Conservation (phyloP, 92 coral and sea anemone species). For the Siderastrea siderea region DNA sequence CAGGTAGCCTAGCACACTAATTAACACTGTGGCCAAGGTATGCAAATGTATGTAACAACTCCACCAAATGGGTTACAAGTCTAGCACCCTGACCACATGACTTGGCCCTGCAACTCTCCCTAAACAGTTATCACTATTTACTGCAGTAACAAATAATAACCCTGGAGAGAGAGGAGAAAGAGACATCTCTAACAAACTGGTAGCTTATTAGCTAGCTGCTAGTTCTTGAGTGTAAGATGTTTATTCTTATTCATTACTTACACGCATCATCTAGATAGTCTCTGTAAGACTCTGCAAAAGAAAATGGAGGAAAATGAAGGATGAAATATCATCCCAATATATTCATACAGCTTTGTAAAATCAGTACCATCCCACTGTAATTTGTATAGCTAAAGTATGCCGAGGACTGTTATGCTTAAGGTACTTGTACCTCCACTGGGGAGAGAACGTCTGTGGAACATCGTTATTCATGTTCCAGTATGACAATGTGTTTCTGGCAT, state of each 20-base stretch:
- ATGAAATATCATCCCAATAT: neutral
- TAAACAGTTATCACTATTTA: neutral
- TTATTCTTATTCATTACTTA: slow-evolving; percentile 10
- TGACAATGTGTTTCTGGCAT: too few species aligned
- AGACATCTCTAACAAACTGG: too few species aligned
- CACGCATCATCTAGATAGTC: slow-evolving; percentile 5
- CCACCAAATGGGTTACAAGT: too few species aligned
- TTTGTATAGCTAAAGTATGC: neutral
- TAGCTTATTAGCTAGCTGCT: neutral
- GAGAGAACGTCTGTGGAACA: too few species aligned
- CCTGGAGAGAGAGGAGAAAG: neutral
- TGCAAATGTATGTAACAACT: too few species aligned
- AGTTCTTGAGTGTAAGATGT: neutral
- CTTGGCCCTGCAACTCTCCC: too few species aligned
- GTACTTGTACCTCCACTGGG: neutral
- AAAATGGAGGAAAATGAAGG: slow-evolving; percentile 14
- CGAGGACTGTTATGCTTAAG: neutral
- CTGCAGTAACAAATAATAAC: slow-evolving; percentile 6
- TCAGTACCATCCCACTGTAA: neutral
- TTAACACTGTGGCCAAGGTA: slow-evolving; percentile 5
- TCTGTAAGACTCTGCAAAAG: slow-evolving; percentile 14
- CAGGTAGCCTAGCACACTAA: slow-evolving; percentile 20
- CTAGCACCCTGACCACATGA: too few species aligned
- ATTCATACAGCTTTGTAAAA: neutral
- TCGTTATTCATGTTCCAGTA: too few species aligned